phyloP scores from a whole-genome alignment of 2,888 invertebrate genomes.

The Nephrotoma flavescens region DNA sequence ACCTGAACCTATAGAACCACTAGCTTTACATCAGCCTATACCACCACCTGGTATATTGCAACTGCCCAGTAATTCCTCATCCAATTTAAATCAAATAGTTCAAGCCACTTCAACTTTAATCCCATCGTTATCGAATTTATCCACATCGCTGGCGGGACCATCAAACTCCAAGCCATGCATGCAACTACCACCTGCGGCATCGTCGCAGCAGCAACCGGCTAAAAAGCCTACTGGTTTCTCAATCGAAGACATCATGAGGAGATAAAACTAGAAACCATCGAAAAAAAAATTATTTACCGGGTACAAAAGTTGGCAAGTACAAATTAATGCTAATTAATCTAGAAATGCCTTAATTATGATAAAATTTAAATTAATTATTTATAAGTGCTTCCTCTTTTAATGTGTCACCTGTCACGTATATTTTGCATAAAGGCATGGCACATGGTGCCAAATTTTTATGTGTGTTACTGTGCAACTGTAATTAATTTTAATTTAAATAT shows the following conservation, averaged over 20 bases:
- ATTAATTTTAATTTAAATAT: neutral
- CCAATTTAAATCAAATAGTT: neutral
- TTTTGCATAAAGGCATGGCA: neutral
- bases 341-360: neutral
- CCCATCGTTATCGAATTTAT: slow-evolving; percentile 3
- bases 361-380: neutral
- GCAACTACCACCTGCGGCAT: slow-evolving; percentile 9
- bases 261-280: slow-evolving; percentile 34
- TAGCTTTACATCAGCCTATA: slow-evolving; percentile 12
- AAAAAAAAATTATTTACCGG: neutral
- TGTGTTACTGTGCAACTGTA: neutral
- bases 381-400: neutral
- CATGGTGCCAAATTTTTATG: neutral
- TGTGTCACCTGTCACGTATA: neutral
- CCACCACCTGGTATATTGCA: slow-evolving; percentile 9
- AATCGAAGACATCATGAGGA: slow-evolving; percentile 83
- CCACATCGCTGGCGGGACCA: slow-evolving; percentile 18
- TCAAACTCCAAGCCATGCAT: slow-evolving; percentile 13
- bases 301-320: neutral
- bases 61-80: slow-evolving; percentile 10
- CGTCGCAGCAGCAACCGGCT: slow-evolving; percentile 41
- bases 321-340: neutral
- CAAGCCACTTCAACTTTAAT: neutral
- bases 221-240: slow-evolving; percentile 68
- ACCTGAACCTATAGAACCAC: slow-evolving; percentile 12